Evolutionary conservation across 1,140 invertebrate species (phyloP).

Genomic region (Pachypeltis micranthus): DNA sequence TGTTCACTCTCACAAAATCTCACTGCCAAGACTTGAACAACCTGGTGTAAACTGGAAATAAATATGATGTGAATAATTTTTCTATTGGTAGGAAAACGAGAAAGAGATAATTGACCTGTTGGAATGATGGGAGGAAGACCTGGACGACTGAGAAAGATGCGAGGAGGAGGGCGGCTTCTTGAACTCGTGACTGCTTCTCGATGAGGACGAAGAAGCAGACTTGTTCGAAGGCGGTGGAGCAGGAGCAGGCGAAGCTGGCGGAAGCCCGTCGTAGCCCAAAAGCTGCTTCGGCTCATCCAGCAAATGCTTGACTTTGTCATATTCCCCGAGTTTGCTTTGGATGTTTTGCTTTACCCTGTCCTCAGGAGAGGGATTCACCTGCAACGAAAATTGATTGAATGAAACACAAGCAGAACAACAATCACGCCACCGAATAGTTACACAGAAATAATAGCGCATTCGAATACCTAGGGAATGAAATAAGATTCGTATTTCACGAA

Average conservation of each 20-base stretch:
- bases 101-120: no score
- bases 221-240: slow-evolving; percentile 31
- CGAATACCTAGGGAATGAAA: neutral
- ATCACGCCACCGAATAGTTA: neutral
- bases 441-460: neutral
- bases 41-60: no score
- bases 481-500: neutral
- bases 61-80: no score
- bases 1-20: no score
- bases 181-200: slow-evolving; percentile 40
- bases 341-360: slow-evolving; percentile 62
- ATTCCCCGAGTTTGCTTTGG: slow-evolving; percentile 58
- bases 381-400: slow-evolving; percentile 25
- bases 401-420: neutral
- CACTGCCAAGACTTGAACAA: no score
- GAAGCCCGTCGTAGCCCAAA: slow-evolving; percentile 53
- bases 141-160: slow-evolving; percentile 36
- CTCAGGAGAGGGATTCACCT: slow-evolving; percentile 56
- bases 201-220: slow-evolving; percentile 17
- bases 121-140: slow-evolving; percentile 24
- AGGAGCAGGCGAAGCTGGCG: slow-evolving; percentile 45
- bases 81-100: no score
- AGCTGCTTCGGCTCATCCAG: slow-evolving; percentile 52
- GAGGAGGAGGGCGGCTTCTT: slow-evolving; percentile 44
- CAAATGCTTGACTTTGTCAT: slow-evolving; percentile 50